Evolutionary conservation across 2,888 invertebrate genomes (phyloP).

Genomic region (Scaptomyza cyrtandrae): DNA sequence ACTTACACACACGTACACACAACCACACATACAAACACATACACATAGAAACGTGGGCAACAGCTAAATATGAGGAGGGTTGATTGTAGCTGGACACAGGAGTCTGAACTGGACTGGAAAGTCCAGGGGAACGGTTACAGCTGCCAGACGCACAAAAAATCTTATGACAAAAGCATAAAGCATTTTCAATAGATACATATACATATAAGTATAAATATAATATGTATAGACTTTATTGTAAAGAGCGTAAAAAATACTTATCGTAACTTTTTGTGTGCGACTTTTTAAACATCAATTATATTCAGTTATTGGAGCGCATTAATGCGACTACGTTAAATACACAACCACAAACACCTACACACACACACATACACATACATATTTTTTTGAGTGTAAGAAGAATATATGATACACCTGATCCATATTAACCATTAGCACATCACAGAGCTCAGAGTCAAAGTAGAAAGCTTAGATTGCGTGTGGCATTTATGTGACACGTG

Average conservation of each 20-base stretch:
- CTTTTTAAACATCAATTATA: conserved; percentile 74
- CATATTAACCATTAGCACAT: conserved; percentile 50
- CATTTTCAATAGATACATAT: conserved; percentile 50
- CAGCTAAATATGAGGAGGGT: conserved; percentile 30
- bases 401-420: conserved; percentile 42
- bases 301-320: conserved; percentile 71
- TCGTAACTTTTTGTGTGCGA: conserved; percentile 66
- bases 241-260: conserved; percentile 48
- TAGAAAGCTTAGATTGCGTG: conserved; percentile 33
- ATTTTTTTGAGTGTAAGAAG: background rate
- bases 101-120: background rate
- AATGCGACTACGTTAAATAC: conserved; percentile 62
- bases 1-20: conserved; percentile 46
- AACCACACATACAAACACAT: background rate
- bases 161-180: conserved; percentile 64
- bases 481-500: conserved; percentile 41
- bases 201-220: conserved; percentile 12
- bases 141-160: conserved; percentile 67
- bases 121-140: conserved; percentile 59
- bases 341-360: background rate
- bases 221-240: conserved; percentile 10
- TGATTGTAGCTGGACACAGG: conserved; percentile 33
- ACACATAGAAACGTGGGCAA: no score
- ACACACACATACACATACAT: conserved; percentile 7
- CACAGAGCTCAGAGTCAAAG: conserved; percentile 10